phyloP scores from a whole-genome alignment of 92 coral and sea anemone genomes.

The Blastomussa wellsi region DNA sequence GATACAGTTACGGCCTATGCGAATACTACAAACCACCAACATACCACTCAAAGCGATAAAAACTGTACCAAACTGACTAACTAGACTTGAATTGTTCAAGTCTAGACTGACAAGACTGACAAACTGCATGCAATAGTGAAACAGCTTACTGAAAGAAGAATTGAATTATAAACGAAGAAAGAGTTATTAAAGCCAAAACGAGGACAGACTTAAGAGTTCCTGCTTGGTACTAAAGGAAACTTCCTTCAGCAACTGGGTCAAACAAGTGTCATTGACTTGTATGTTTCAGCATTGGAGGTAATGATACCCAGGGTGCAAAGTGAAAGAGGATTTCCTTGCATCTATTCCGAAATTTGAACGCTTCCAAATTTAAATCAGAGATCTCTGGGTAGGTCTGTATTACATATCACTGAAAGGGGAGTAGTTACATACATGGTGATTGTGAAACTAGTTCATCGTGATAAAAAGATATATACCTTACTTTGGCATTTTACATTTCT shows the following conservation, averaged over 20 bases:
- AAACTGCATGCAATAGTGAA: background rate
- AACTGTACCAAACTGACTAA: background rate
- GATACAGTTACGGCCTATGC: background rate
- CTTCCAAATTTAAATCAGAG: background rate
- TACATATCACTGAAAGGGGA: background rate
- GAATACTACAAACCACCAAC: background rate
- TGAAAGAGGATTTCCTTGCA: constrained; percentile 10
- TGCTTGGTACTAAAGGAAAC: background rate
- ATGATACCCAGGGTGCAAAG: background rate
- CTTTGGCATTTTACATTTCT: background rate
- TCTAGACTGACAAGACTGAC: background rate
- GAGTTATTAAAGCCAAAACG: background rate
- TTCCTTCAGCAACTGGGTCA: constrained; percentile 34
- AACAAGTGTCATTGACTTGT: background rate
- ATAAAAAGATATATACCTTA: background rate
- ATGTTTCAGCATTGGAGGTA: constrained; percentile 4
- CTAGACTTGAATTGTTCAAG: background rate
- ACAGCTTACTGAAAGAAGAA: background rate
- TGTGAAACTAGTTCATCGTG: background rate
- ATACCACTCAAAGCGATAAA: background rate
- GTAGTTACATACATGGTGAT: background rate
- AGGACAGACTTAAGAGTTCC: background rate
- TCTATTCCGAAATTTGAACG: background rate
- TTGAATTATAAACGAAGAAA: background rate
- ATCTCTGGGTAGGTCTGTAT: background rate